Evolutionary conservation across 2,113 vertebrate species (phyloP), one percentile per base, ranked within the genome.

Genomic region (Psittacus erithacus): DNA sequence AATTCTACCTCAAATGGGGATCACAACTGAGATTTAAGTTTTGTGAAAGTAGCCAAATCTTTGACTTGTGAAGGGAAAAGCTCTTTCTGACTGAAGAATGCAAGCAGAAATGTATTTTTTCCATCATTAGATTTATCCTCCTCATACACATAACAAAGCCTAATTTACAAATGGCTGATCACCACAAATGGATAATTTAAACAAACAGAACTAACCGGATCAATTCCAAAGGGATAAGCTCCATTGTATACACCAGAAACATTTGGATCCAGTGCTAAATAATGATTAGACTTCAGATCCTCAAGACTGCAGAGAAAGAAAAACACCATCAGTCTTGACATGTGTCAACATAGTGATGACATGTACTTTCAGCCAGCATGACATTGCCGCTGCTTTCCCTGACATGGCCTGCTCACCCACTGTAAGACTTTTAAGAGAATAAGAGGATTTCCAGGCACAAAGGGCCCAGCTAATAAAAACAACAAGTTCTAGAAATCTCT

Each of bases 181-280:
- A 69, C 10, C 53, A 67, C 41, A 62, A 68, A 52, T 2, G 4
- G 41, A 8, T 27, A 71, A 82, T 17, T 59, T 33, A 50, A 46
- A 79, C 52, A 17, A 62, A 14, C 2, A 39, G 10, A 69, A 98
- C 99, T 98, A 77, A 99, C 99, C 3, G 99, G 99, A 84, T 99
- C 99, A 29, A 99, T 99, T 78, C 99, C 99, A 23, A 99, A 96
- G 44, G 99, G 99, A 71, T 99, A 99, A 4, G 97, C 98, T 73
- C 99, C 99, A 17, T 9, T 98, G 97, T 99, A 99, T 44, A 99
- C 99, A 31, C 99, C 99, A 1, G 97, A 97, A 29, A 98, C 49
- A 15, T 97, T 98, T 16, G 99, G 99, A 97, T 99, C 98, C 94
- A 99, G 86, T 49, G 98, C 96, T 69, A 99, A 96, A 63, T 97